Evolutionary conservation across 2,888 invertebrate species (phyloP).

Genomic region (Lasioglossum leucozonium): DNA sequence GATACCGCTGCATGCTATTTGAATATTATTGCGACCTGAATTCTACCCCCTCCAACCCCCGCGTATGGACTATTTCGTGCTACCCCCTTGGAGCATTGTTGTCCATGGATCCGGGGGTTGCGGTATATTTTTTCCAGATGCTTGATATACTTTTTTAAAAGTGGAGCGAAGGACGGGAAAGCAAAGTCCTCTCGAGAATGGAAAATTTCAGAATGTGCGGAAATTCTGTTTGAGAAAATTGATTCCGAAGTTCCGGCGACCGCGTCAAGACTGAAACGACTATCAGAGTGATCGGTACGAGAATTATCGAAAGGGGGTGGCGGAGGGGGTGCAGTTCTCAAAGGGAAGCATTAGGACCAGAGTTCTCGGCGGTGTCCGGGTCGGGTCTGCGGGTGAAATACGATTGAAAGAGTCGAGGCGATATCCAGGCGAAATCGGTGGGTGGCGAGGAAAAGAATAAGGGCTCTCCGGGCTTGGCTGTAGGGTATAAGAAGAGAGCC

Average conservation of each 20-base stretch:
- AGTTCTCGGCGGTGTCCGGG: slow-evolving; percentile 48
- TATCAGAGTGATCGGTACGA: neutral
- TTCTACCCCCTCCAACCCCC: neutral
- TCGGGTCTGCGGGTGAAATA: slow-evolving; percentile 68
- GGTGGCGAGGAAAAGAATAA: slow-evolving; percentile 66
- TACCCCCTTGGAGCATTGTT: neutral
- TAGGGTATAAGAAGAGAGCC: slow-evolving; percentile 41
- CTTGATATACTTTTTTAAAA: too few species aligned
- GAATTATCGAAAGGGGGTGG: slow-evolving; percentile 26
- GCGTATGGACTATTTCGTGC: neutral
- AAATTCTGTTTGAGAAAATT: too few species aligned
- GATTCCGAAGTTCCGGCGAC: neutral
- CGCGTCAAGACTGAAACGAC: neutral
- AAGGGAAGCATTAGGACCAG: slow-evolving; percentile 46
- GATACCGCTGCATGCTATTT: neutral
- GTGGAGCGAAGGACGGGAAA: too few species aligned
- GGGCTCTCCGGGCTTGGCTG: slow-evolving; percentile 48
- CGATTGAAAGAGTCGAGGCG: slow-evolving; percentile 48
- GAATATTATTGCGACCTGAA: neutral
- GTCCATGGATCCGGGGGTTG: neutral
- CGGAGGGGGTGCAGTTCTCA: neutral
- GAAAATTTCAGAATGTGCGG: too few species aligned
- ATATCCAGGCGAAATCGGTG: slow-evolving; percentile 67
- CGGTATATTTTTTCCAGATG: neutral
- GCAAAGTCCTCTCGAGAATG: too few species aligned